phyloP scores from a whole-genome alignment of 2,113 vertebrate species.

The Gymnobelideus leadbeateri region DNA sequence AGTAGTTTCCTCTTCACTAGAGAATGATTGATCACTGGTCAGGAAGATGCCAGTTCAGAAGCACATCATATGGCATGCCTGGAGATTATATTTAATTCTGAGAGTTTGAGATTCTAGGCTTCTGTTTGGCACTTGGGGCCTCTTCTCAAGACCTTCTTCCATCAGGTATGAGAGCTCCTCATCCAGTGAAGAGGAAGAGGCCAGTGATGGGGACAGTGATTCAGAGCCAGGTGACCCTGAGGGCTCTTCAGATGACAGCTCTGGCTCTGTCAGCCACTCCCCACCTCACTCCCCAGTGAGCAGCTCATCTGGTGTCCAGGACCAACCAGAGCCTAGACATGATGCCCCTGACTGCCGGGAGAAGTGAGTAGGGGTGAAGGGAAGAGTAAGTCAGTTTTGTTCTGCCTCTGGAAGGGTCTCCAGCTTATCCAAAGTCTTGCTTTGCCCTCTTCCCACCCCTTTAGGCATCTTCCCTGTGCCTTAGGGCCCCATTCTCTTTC shows the following conservation, averaged over 20 bases:
- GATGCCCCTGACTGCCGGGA: slow-evolving; percentile 85
- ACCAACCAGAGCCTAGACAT: neutral
- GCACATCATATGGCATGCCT: neutral
- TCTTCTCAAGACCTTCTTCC: neutral
- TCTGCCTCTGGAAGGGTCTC: neutral
- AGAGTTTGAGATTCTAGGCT: neutral
- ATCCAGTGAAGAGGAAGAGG: slow-evolving; percentile 90
- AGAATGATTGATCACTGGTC: neutral
- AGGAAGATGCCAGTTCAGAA: neutral
- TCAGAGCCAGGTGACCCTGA: neutral
- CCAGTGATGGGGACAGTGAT: slow-evolving; percentile 74
- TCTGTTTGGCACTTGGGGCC: neutral
- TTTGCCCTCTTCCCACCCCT: neutral
- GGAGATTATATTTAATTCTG: neutral
- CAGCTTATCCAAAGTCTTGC: neutral
- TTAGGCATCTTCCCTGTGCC: neutral
- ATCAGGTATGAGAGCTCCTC: slow-evolving; percentile 95
- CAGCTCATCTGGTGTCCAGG: slow-evolving; percentile 78
- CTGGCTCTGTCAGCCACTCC: neutral
- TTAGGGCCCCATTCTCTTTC: neutral
- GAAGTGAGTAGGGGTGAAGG: slow-evolving; percentile 83
- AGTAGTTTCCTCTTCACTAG: neutral
- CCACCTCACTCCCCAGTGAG: neutral
- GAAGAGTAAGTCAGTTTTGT: neutral
- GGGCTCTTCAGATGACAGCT: neutral